These are phyloP conservation scores for Chalcis sispes DNA, from an alignment of 2,888 invertebrate species.

Conservation along the genomic window DNA sequence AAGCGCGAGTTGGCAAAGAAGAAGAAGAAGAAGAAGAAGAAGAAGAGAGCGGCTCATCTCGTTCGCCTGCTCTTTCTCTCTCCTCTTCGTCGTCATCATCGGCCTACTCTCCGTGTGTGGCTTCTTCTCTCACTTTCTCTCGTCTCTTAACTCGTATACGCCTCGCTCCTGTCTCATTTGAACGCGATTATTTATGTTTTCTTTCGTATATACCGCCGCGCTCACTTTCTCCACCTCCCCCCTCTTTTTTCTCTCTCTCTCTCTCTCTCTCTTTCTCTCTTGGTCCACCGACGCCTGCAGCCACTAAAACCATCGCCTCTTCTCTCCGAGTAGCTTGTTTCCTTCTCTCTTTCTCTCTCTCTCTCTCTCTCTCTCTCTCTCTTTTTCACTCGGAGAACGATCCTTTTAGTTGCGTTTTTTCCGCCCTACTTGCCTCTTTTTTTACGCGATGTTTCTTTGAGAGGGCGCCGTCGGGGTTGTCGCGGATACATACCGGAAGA, in stretches of 20 bases:
- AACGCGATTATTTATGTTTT: constrained; percentile 75
- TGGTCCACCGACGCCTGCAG: constrained; percentile 70
- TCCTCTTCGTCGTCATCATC: constrained; percentile 24
- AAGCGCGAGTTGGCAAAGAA: constrained; percentile 11
- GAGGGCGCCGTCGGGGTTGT: constrained; percentile 37
- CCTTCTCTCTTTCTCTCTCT: constrained; percentile 33
- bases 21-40: too few species aligned
- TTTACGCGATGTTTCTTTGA: constrained; percentile 38
- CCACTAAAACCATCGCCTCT: constrained; percentile 72
- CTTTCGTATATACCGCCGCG: constrained; percentile 64
- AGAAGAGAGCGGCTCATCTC: not conserved
- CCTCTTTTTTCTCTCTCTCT: too few species aligned
- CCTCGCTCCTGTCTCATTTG: constrained; percentile 72
- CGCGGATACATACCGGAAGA: constrained; percentile 44
- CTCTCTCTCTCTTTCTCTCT: constrained; percentile 1
- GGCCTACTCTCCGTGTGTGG: constrained; percentile 68
- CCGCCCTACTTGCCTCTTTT: constrained; percentile 22
- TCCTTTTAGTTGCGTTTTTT: constrained; percentile 19
- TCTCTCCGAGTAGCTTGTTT: not conserved
- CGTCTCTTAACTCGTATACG: constrained; percentile 30
- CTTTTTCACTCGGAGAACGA: constrained; percentile 6
- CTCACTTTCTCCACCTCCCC: not conserved
- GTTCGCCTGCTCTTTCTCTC: not conserved
- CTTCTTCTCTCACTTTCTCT: constrained; percentile 51
- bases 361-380: constrained; percentile 29